These are phyloP conservation scores for Apamea sordens DNA, from an alignment of 2,888 invertebrate species.

Conservation along the genomic window DNA sequence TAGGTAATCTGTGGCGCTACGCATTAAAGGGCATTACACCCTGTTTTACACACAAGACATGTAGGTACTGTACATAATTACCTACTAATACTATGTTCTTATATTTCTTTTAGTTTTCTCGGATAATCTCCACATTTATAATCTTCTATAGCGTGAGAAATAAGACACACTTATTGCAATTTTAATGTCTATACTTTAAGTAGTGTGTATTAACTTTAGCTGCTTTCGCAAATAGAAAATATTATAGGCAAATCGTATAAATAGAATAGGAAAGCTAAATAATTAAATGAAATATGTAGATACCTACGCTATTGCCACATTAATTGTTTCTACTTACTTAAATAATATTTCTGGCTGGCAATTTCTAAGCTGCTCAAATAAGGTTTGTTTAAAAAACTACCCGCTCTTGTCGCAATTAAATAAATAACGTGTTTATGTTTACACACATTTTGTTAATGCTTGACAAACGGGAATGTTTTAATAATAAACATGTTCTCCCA, in stretches of 20 bases:
- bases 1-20: slow-evolving; percentile 41
- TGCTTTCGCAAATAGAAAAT: not conserved
- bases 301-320: not conserved
- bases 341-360: not conserved
- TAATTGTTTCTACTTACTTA: not conserved
- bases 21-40: slow-evolving; percentile 37
- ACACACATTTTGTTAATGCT: slow-evolving; percentile 16
- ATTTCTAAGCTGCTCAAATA: not conserved
- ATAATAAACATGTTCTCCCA: not conserved
- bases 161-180: slow-evolving; percentile 16
- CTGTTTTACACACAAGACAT: slow-evolving; percentile 1
- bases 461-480: not conserved
- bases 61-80: not conserved
- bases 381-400: slow-evolving; percentile 31
- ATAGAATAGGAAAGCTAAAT: not conserved
- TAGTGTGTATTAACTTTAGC: not conserved
- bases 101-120: slow-evolving; percentile 1
- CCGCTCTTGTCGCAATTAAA: slow-evolving; percentile 6
- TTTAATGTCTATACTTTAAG: not conserved
- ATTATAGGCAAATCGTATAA: not conserved
- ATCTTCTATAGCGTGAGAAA: slow-evolving; percentile 45
- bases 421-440: slow-evolving; percentile 29
- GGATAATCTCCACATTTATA: slow-evolving; percentile 22
- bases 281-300: not conserved
- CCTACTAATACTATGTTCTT: not conserved